phyloP scores from a whole-genome alignment of 2,888 invertebrate genomes.

The Hedychridium roseum region DNA sequence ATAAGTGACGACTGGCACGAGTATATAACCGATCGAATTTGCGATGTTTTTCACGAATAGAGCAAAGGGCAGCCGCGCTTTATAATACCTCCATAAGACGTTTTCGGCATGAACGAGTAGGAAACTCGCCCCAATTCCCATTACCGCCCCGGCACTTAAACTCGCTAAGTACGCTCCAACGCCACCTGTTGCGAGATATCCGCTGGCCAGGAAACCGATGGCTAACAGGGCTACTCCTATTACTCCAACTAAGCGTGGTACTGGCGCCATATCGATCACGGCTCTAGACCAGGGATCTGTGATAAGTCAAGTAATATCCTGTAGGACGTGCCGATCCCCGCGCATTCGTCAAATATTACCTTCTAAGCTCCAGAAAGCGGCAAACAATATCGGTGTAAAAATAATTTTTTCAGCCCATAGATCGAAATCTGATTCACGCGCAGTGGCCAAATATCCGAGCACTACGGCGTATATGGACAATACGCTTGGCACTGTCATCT shows the following conservation, averaged over 20 bases:
- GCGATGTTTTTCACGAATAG: slow-evolving; percentile 45
- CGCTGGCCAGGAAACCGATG: slow-evolving; percentile 50
- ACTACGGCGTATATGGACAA: slow-evolving; percentile 53
- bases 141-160: slow-evolving; percentile 54
- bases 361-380: slow-evolving; percentile 67
- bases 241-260: slow-evolving; percentile 49
- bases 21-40: slow-evolving; percentile 39
- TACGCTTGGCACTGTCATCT: slow-evolving; percentile 57
- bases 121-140: slow-evolving; percentile 56
- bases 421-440: slow-evolving; percentile 30
- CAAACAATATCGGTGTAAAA: slow-evolving; percentile 70
- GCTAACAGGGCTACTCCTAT: slow-evolving; percentile 49
- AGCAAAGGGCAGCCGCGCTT: slow-evolving; percentile 39
- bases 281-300: slow-evolving; percentile 71
- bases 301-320: too few species aligned
- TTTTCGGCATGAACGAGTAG: slow-evolving; percentile 46
- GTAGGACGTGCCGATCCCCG: too few species aligned
- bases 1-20: slow-evolving; percentile 43
- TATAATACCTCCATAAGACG: slow-evolving; percentile 45
- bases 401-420: slow-evolving; percentile 71
- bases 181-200: slow-evolving; percentile 55
- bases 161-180: slow-evolving; percentile 53
- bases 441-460: slow-evolving; percentile 37
- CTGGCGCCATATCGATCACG: slow-evolving; percentile 62
- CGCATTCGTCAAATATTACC: too few species aligned